These are phyloP conservation scores for Ichneumoninae sp. DNA, from an alignment of 2,888 invertebrate species.

Conservation along the genomic window DNA sequence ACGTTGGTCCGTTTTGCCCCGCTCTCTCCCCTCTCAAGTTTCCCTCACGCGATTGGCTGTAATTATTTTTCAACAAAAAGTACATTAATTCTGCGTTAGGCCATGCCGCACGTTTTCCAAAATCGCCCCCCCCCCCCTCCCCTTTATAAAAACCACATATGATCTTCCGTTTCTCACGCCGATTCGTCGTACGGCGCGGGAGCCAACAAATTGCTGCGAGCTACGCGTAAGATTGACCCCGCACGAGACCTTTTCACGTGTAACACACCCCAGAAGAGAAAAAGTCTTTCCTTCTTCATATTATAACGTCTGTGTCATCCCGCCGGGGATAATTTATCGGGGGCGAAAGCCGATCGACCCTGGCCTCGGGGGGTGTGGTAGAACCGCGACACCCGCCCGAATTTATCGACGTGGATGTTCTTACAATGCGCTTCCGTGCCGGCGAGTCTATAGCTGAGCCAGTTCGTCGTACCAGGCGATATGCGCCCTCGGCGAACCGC, in stretches of 20 bases:
- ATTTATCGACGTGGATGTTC: slow-evolving; percentile 76
- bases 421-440: slow-evolving; percentile 70
- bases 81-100: neutral
- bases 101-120: no score
- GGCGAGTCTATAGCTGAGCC: slow-evolving; percentile 32
- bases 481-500: slow-evolving; percentile 70
- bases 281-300: slow-evolving; percentile 62
- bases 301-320: slow-evolving; percentile 81
- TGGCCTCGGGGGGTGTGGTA: slow-evolving; percentile 59
- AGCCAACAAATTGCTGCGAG: slow-evolving; percentile 38
- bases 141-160: neutral
- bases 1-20: no score
- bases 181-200: neutral
- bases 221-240: slow-evolving; percentile 39
- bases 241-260: slow-evolving; percentile 50
- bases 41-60: no score
- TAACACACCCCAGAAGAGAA: slow-evolving; percentile 24
- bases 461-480: slow-evolving; percentile 30
- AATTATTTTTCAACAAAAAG: neutral
- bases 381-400: slow-evolving; percentile 65
- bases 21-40: no score
- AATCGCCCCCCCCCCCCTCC: no score
- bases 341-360: slow-evolving; percentile 61
- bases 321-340: slow-evolving; percentile 77
- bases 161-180: slow-evolving; percentile 20